Evolutionary conservation across 2,113 vertebrate genomes (phyloP), one percentile per base, ranked within the genome.

Genomic region (Sinocyclocheilus anophthalmus): DNA sequence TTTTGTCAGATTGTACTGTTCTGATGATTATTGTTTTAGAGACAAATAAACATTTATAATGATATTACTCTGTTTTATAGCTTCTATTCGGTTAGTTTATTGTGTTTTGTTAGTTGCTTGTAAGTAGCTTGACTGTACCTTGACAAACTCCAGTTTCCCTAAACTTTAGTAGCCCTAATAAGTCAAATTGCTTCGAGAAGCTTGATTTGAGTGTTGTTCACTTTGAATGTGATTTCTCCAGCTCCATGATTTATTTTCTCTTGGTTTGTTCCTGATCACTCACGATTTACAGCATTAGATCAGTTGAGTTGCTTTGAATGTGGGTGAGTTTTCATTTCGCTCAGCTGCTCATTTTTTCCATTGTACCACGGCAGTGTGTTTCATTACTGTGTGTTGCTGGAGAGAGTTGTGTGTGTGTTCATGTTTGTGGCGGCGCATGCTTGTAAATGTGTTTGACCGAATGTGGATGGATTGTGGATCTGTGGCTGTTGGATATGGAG

Each of bases 381-480:
- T 83, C 77, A 57, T 59, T 37, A 12, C 70, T 90, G 88, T 87
- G 84, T 84, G 81, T 76, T 45, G 76, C 67, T 78, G 37, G 70
- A 33, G 65, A 72, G 26, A 12, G 30, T 63, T 20, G 12, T 18
- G 33, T 22, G 55, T 82, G 84, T 26, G 57, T 80, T 67, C 82
- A 67, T 57, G n/a, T 55, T 9, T 84, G 18, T 53, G 50, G 57
- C 84, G n/a, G 26, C 12, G 83, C 89, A 39, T 65, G 26, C 76
- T 53, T 82, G 84, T 87, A 70, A 80, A 73, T 91, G 65, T 89
- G 24, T 76, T 76, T 85, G 53, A 55, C 59, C 78, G 73, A 84
- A 72, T 91, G 84, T 88, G 81, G 84, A 88, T 90, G 80, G 77
- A 63, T 79, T 86, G 83, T 61, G 75, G 80, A 82, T 89, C 88